Conservation (phyloP, 2,888 invertebrate genomes). For the Invenusta paracnida region DNA sequence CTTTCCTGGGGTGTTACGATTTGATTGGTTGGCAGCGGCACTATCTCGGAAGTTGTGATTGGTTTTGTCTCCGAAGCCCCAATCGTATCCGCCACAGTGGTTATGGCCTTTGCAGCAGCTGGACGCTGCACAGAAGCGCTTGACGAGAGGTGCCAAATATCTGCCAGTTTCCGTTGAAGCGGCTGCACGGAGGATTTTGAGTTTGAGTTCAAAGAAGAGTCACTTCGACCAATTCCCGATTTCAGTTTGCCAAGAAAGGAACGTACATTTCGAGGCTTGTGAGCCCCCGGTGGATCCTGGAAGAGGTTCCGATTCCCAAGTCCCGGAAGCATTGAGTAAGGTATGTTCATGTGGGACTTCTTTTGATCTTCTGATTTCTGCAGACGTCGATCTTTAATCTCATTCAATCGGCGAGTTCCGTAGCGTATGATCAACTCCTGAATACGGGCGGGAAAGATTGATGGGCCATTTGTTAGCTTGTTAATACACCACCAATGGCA, state of each 20-base stretch:
- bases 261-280: background rate
- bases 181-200: background rate
- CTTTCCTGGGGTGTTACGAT: background rate
- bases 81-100: background rate
- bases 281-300: background rate
- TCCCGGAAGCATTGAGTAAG: background rate
- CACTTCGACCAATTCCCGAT: background rate
- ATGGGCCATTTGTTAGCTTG: no score
- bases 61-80: background rate
- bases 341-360: background rate
- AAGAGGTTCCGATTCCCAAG: background rate
- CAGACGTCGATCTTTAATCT: conserved; percentile 37
- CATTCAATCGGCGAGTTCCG: conserved; percentile 40
- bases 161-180: background rate
- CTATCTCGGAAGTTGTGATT: background rate
- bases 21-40: background rate
- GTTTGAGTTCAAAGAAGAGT: background rate
- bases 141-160: background rate
- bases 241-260: background rate
- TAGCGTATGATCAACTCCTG: conserved; percentile 39
- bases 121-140: no score
- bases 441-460: background rate
- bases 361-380: background rate
- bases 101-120: background rate
- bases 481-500: no score